Base-by-base conservation (phyloP, 2,113 vertebrate genomes). In the Cercocebus atys region DNA sequence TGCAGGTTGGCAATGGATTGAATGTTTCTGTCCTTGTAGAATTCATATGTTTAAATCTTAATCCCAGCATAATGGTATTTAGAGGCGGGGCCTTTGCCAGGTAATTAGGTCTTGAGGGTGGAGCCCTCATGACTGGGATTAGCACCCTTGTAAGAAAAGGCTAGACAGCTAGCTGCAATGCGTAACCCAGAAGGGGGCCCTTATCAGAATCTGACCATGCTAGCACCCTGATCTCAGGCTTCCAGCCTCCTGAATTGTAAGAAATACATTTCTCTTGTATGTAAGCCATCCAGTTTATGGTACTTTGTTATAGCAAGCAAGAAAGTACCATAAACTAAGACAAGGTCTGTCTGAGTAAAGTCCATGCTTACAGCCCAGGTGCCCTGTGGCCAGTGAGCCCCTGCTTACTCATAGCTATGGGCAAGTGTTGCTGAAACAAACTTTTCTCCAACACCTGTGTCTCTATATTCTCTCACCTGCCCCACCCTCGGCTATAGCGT, bases 401-500 rank as follows among this genome's bases (percentile, higher is more conserved):
- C 18, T 76, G 8, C 16, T n/a, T 64, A 64, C 35, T 14, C 23
- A 14, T 14, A 68, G n/a, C n/a, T 90, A 32, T 14, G 27, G 22
- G 80, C 25, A 87, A 75, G 18, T 35, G 6, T 2, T 91, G 3
- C 82, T 68, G 11, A 70, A 75, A 68, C 2, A 23, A 10, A 73
- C 2, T 22, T 2, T 40, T 86, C 13, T 50, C 43, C 0, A 12
- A 8, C 11, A 47, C 32, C 16, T 32, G 7, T 10, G 0, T 40
- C 57, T n/a, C 10, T 32, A 7, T 25, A 8, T 12, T 27, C 1
- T 23, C 50, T 10, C 45, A 35, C 16, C 17, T 78, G 30, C 32
- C 47, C 35, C 32, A 7, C 22, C 32, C 30, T 25, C 17, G 5
- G 23, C 16, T 45, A n/a, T 20, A 47, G 13, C 23, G 2, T 38